A percentile compares a stretch with the other conserved stretches of the same genome.
These are phyloP conservation scores for Phoxinus phoxinus DNA, from an alignment of 2,113 vertebrate species.

Conservation along the genomic window DNA sequence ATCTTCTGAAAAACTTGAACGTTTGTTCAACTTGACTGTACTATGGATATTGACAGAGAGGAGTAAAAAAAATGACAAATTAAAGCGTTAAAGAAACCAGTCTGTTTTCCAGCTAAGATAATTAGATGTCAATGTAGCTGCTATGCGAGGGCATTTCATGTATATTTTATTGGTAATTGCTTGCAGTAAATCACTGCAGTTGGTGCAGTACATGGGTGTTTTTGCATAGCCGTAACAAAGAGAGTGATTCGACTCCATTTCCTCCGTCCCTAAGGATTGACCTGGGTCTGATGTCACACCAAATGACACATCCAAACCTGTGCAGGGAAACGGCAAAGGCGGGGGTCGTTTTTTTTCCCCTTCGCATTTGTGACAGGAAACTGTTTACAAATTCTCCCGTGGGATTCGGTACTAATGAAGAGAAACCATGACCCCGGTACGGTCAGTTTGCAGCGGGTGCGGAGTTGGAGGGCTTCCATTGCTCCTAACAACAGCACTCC, in stretches of 20 bases:
- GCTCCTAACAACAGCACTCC: slow-evolving; percentile 42
- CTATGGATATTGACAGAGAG: slow-evolving; percentile 10
- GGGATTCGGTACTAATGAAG: slow-evolving; percentile 46
- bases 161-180: slow-evolving; percentile 31
- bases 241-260: slow-evolving; percentile 16
- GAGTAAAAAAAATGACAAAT: not conserved
- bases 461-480: slow-evolving; percentile 55
- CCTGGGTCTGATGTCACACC: slow-evolving; percentile 11
- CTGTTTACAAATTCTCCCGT: slow-evolving; percentile 54
- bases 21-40: not conserved
- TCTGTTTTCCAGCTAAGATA: slow-evolving; percentile 11
- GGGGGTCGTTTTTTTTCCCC: slow-evolving; percentile 35
- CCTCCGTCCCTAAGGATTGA: slow-evolving; percentile 14
- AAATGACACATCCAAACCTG: slow-evolving; percentile 32
- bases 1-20: not conserved
- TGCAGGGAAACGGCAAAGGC: not conserved
- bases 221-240: slow-evolving; percentile 39
- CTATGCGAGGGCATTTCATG: not conserved
- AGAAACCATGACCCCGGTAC: slow-evolving; percentile 54
- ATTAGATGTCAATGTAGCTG: slow-evolving; percentile 15
- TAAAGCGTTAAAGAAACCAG: not conserved
- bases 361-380: slow-evolving; percentile 10
- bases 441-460: slow-evolving; percentile 36
- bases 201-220: not conserved
- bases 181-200: not conserved